phyloP scores from a whole-genome alignment of 2,888 invertebrate species.

The Cartodere bifasciata region DNA sequence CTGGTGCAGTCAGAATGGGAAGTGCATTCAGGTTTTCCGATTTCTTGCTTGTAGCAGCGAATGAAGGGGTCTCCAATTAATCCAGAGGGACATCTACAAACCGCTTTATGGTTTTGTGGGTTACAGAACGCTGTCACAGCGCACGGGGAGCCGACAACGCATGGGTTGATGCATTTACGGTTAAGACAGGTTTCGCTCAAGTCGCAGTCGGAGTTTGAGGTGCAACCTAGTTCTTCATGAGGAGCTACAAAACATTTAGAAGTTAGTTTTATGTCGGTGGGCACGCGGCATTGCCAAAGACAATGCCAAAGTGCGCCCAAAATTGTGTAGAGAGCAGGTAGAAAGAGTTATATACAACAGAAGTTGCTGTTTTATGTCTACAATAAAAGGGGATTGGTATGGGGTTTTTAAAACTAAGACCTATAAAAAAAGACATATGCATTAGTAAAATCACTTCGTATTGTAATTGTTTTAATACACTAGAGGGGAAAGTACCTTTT shows the following conservation, averaged over 20 bases:
- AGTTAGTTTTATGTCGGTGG: too few relatives aligned
- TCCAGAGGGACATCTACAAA: slow-evolving; percentile 63
- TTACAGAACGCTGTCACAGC: slow-evolving; percentile 67
- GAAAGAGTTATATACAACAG: too few relatives aligned
- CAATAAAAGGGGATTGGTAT: too few relatives aligned
- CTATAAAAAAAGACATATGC: too few relatives aligned
- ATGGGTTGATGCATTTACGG: slow-evolving; percentile 65
- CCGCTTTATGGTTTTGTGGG: slow-evolving; percentile 60
- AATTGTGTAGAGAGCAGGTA: too few relatives aligned
- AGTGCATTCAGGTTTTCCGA: slow-evolving; percentile 52
- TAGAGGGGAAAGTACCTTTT: slow-evolving; percentile 53
- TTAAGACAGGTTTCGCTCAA: slow-evolving; percentile 59
- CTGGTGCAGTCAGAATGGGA: slow-evolving; percentile 63
- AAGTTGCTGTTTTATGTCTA: too few relatives aligned
- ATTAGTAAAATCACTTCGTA: too few relatives aligned
- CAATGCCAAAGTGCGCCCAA: too few relatives aligned
- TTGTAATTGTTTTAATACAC: too few relatives aligned
- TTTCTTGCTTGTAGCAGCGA: slow-evolving; percentile 49
- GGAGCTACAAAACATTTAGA: too few relatives aligned
- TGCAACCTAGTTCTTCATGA: slow-evolving; percentile 49
- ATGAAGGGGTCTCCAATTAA: slow-evolving; percentile 69
- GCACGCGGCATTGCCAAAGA: too few relatives aligned
- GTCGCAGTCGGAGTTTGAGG: slow-evolving; percentile 57
- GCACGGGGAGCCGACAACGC: slow-evolving; percentile 55
- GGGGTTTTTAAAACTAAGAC: slow-evolving; percentile 8